Percentiles rank a stretch among this genome's conserved stretches.
Evolutionary conservation across 2,888 invertebrate species (phyloP).

Genomic region (Ectemnius cavifrons): DNA sequence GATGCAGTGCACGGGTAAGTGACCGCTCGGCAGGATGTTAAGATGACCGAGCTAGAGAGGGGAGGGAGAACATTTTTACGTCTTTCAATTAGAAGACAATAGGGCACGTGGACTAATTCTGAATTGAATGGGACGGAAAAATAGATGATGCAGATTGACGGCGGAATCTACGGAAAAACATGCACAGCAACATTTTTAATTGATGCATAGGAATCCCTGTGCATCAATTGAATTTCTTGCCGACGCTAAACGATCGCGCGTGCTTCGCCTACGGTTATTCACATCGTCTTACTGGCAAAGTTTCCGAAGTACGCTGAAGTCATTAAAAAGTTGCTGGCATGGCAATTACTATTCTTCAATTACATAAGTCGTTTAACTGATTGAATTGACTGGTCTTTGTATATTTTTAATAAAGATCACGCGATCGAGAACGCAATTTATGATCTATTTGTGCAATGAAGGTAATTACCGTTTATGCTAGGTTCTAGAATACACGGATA

Average conservation of each 20-base stretch:
- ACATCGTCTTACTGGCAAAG: not conserved
- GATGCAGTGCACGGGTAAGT: conserved; percentile 35
- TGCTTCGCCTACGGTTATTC: conserved; percentile 4
- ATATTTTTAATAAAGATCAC: not conserved
- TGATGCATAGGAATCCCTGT: not conserved
- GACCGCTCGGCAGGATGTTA: conserved; percentile 32
- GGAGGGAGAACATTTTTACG: no score
- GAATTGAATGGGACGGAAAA: no score
- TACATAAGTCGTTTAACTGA: no score
- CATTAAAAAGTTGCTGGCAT: no score
- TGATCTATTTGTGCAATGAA: conserved; percentile 32
- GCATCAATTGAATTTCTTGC: conserved; percentile 2
- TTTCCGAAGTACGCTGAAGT: no score
- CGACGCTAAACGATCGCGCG: not conserved
- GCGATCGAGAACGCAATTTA: conserved; percentile 17
- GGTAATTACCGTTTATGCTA: conserved; percentile 28
- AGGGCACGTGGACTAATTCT: no score
- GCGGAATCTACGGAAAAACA: no score
- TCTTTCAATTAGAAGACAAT: no score
- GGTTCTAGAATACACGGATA: conserved; percentile 38
- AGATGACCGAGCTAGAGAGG: no score
- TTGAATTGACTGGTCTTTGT: no score
- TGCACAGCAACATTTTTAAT: no score
- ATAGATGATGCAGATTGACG: conserved; percentile 1
- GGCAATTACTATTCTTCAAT: no score